A percentile compares a stretch with the other conserved stretches of the same genome.
Evolutionary conservation across 2,113 vertebrate genomes (phyloP).

Genomic region (Trochalopteron elliotii): DNA sequence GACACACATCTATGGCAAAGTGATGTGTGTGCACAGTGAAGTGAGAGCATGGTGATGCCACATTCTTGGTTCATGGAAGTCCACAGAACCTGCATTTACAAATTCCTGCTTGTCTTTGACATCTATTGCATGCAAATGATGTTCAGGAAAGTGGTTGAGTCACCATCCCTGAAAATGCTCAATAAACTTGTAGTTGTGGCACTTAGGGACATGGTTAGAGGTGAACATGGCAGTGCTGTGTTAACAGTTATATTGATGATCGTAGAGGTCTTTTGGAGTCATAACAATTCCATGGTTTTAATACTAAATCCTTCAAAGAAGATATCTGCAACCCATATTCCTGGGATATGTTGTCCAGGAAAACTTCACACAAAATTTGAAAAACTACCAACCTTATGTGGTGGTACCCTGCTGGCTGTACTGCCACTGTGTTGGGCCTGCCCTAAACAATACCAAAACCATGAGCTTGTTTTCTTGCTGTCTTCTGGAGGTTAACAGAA

Average conservation of each 20-base stretch:
- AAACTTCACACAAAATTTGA: background rate
- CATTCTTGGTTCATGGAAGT: background rate
- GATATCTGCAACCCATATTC: background rate
- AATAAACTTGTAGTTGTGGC: background rate
- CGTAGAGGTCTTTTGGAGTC: background rate
- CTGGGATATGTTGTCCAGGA: background rate
- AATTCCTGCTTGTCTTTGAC: background rate
- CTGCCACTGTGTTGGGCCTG: background rate
- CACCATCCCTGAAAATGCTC: background rate
- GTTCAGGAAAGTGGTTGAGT: background rate
- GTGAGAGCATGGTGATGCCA: background rate
- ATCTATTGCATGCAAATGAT: background rate
- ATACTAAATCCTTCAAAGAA: background rate
- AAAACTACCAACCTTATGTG: accelerated
- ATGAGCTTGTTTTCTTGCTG: background rate
- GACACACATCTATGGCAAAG: background rate
- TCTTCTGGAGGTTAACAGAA: background rate
- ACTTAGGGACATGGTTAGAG: too few species aligned
- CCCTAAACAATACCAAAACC: background rate
- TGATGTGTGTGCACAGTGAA: background rate
- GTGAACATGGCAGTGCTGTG: background rate
- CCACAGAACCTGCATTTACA: background rate
- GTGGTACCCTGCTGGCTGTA: background rate
- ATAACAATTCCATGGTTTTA: background rate
- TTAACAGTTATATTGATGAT: background rate